A percentile compares a stretch with the other conserved stretches of the same genome.
Evolutionary conservation across 2,113 vertebrate genomes (phyloP).

Genomic region (Romanogobio albipinnatus): DNA sequence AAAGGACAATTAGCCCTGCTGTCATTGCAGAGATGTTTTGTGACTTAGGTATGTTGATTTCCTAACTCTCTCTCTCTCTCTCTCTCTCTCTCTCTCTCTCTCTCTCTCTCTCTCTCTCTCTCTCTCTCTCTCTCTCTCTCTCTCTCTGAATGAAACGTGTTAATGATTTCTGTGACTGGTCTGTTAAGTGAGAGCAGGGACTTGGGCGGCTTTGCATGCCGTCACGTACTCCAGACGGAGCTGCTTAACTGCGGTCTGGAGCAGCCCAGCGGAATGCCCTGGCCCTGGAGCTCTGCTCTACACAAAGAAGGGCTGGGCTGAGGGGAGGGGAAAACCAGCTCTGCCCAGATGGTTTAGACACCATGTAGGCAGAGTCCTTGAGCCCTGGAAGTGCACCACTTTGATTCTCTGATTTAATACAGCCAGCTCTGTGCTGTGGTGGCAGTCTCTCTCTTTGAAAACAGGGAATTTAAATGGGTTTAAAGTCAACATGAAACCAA

Average conservation of each 20-base stretch:
- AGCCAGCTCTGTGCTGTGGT: constrained; percentile 63
- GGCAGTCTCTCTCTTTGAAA: not conserved
- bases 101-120: too few relatives aligned
- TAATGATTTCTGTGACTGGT: constrained; percentile 71
- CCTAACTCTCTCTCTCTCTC: constrained; percentile 33
- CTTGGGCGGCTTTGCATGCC: constrained; percentile 69
- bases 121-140: too few relatives aligned
- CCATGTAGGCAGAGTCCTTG: not conserved
- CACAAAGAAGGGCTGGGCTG: constrained; percentile 45
- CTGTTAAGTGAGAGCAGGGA: constrained; percentile 73
- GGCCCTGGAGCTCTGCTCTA: constrained; percentile 63
- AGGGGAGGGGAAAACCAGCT: not conserved
- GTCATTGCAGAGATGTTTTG: not conserved
- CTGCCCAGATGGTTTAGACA: constrained; percentile 47
- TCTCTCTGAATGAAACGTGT: constrained; percentile 66
- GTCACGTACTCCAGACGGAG: constrained; percentile 77
- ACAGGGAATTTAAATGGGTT: not conserved
- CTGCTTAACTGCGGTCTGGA: constrained; percentile 77
- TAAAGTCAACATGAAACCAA: not conserved
- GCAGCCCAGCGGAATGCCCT: constrained; percentile 55
- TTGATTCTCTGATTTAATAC: constrained; percentile 50
- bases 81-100: too few relatives aligned
- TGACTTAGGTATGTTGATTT: not conserved
- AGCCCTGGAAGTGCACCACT: constrained; percentile 53
- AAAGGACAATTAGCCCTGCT: not conserved